Percentiles rank a stretch among this genome's conserved stretches.
Evolutionary conservation across 1,140 invertebrate species (phyloP).

Genomic region (Cherax quadricarinatus): DNA sequence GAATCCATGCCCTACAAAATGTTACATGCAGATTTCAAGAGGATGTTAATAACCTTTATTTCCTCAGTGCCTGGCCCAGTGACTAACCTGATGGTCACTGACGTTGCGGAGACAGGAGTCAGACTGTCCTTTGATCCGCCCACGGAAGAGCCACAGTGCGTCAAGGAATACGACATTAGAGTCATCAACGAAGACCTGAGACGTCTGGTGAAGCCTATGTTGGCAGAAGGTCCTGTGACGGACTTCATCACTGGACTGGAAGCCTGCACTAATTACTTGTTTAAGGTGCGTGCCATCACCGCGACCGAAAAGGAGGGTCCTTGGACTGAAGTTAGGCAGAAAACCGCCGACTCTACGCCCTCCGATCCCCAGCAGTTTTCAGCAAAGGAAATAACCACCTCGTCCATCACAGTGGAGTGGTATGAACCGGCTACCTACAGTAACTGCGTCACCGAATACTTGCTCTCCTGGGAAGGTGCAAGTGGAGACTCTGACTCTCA

Average conservation of each 20-base stretch:
- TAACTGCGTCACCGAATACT: slow-evolving; percentile 19
- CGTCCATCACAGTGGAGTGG: slow-evolving; percentile 44
- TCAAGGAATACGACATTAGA: slow-evolving; percentile 38
- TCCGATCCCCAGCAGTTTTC: slow-evolving; percentile 16
- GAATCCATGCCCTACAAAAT: too few species aligned
- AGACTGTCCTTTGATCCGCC: slow-evolving; percentile 31
- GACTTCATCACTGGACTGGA: slow-evolving; percentile 25
- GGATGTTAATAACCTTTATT: background rate
- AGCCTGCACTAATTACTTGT: slow-evolving; percentile 48
- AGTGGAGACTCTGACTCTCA: background rate
- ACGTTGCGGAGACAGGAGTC: background rate
- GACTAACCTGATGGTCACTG: background rate
- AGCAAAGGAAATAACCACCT: background rate
- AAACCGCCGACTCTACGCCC: slow-evolving; percentile 19
- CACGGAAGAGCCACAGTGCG: slow-evolving; percentile 31
- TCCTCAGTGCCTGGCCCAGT: slow-evolving; percentile 51
- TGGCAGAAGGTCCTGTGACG: background rate
- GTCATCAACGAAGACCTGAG: slow-evolving; percentile 33
- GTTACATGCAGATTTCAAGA: too few species aligned
- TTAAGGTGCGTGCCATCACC: slow-evolving; percentile 22
- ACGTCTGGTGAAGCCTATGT: background rate
- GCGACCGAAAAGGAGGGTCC: background rate
- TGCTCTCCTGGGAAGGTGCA: background rate
- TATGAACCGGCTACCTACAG: slow-evolving; percentile 32
- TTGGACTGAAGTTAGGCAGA: background rate